Evolutionary conservation across 2,113 vertebrate species (phyloP).

Genomic region (Aphyosemion australe): DNA sequence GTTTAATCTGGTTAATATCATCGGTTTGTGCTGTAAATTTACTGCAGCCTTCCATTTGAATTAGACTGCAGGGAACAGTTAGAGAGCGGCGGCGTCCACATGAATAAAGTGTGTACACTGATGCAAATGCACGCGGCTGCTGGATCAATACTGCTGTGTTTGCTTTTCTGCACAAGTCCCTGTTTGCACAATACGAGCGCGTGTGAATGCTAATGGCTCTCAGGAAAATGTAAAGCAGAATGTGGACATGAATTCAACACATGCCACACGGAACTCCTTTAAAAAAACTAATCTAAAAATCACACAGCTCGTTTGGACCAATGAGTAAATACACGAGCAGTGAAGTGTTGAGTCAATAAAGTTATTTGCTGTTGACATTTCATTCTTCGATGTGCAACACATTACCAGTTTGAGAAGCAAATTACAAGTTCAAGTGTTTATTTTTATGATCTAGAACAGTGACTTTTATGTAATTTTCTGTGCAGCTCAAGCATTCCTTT

Average conservation of each 20-base stretch:
- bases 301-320: constrained; percentile 16
- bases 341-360: constrained; percentile 29
- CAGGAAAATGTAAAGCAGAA: constrained; percentile 37
- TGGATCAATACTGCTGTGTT: constrained; percentile 68
- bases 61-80: constrained; percentile 54
- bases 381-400: neutral
- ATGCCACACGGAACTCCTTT: constrained; percentile 18
- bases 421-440: neutral
- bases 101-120: constrained; percentile 56
- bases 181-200: constrained; percentile 36
- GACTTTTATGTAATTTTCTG: neutral
- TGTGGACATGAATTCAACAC: constrained; percentile 28
- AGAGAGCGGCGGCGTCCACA: constrained; percentile 43
- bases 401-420: neutral
- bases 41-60: constrained; percentile 58
- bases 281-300: constrained; percentile 15
- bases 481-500: no score
- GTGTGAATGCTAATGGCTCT: constrained; percentile 22
- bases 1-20: constrained; percentile 77
- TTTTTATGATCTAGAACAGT: constrained; percentile 11
- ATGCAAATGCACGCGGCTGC: constrained; percentile 60
- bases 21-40: constrained; percentile 55
- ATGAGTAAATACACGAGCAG: constrained; percentile 15
- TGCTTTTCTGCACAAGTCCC: constrained; percentile 53
- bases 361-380: constrained; percentile 5